Evolutionary conservation across 2,797 vertebrate species (phyloP).

Genomic region (Cossypha niveicapilla): DNA sequence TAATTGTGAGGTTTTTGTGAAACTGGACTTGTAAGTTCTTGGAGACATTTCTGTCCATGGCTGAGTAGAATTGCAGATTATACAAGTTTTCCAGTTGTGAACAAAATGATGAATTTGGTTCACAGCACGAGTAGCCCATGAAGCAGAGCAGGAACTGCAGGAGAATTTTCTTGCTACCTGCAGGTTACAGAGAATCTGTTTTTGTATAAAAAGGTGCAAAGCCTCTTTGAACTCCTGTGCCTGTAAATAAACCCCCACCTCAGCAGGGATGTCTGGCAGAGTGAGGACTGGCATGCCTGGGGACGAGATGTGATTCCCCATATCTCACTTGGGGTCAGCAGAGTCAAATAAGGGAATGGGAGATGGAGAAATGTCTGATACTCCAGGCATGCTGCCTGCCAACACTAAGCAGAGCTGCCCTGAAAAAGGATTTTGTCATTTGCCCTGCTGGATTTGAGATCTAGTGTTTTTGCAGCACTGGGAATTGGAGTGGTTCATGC

Average conservation of each 20-base stretch:
- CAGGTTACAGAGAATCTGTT: not conserved
- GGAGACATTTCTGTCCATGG: not conserved
- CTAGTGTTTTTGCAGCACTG: not conserved
- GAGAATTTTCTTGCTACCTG: not conserved
- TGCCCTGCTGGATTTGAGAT: not conserved
- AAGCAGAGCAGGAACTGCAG: not conserved
- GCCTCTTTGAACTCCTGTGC: not conserved
- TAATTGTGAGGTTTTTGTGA: not conserved
- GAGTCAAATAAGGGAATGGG: constrained; percentile 32
- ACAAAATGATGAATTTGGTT: not conserved
- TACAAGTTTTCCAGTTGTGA: not conserved
- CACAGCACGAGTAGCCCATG: rapidly evolving
- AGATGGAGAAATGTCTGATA: not conserved
- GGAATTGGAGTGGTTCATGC: not conserved
- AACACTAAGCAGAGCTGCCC: not conserved
- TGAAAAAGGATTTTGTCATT: not conserved
- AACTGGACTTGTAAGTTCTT: not conserved
- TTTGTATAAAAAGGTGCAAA: not conserved
- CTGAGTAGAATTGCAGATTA: not conserved
- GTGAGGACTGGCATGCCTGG: not conserved
- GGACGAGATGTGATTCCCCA: not conserved
- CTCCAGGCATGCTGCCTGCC: not conserved
- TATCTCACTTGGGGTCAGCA: not conserved
- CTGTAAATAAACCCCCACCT: not conserved
- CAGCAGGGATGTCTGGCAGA: not conserved